These are phyloP conservation scores for Drosophila greeni DNA, from an alignment of 2,888 invertebrate species.

Conservation along the genomic window DNA sequence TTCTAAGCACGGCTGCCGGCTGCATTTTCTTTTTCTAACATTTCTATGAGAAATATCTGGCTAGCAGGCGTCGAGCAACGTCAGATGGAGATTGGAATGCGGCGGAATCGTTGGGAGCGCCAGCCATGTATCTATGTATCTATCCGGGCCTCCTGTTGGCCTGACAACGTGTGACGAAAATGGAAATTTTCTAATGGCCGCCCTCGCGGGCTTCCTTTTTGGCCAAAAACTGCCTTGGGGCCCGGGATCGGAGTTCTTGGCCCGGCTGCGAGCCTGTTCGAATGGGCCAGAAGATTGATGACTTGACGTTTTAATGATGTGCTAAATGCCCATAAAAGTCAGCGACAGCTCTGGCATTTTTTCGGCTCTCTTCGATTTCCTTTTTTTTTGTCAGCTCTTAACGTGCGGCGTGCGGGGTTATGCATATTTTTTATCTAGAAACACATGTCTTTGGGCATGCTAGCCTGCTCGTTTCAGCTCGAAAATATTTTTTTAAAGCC, in stretches of 20 bases:
- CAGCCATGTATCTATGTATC: neutral
- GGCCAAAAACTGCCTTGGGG: conserved; percentile 59
- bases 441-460: conserved; percentile 50
- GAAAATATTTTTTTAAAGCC: conserved; percentile 68
- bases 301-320: conserved; percentile 79
- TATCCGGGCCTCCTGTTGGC: conserved; percentile 56
- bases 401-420: neutral
- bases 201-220: conserved; percentile 35
- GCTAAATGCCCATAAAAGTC: conserved; percentile 72
- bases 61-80: conserved; percentile 72
- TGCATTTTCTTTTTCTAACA: conserved; percentile 71
- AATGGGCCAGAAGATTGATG: conserved; percentile 79
- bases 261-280: conserved; percentile 76
- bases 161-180: conserved; percentile 77
- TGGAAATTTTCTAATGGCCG: conserved; percentile 76
- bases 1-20: conserved; percentile 61
- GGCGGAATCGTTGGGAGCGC: conserved; percentile 15
- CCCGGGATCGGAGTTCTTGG: conserved; percentile 47
- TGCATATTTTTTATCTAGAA: conserved; percentile 33
- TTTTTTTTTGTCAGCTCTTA: conserved; percentile 3
- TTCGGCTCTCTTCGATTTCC: conserved; percentile 22
- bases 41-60: conserved; percentile 78
- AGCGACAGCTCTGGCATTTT: conserved; percentile 33
- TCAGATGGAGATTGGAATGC: conserved; percentile 63
- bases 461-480: conserved; percentile 61